Conservation (phyloP, 2,888 invertebrate genomes). For the Lucinisca nassula region DNA sequence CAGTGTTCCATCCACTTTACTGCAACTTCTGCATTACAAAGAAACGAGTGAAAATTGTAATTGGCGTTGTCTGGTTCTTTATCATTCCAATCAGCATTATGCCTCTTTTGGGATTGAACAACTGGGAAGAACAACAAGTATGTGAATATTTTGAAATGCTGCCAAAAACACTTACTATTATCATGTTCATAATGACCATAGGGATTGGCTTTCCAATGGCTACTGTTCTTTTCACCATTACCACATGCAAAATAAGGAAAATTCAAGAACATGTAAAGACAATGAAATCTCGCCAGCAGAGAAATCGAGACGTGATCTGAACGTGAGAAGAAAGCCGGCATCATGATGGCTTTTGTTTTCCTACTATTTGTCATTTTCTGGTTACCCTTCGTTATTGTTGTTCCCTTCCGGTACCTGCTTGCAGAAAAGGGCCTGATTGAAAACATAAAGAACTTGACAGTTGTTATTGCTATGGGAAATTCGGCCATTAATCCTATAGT, state of each 20-base stretch:
- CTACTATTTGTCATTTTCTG: conserved; percentile 63
- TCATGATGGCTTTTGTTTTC: conserved; percentile 56
- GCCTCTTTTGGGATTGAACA: not conserved
- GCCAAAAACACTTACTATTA: not conserved
- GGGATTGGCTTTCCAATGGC: not conserved
- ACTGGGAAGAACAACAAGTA: not conserved
- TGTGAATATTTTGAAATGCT: not conserved
- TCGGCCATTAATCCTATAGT: conserved; percentile 60
- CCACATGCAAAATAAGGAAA: not conserved
- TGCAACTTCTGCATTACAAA: conserved; percentile 60
- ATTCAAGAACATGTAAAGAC: not conserved
- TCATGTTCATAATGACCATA: not conserved
- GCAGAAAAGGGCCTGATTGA: conserved; percentile 43
- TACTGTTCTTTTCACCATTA: not conserved
- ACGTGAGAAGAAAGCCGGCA: conserved; percentile 50
- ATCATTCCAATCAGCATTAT: conserved; percentile 41
- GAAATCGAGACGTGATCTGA: conserved; percentile 1
- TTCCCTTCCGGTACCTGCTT: conserved; percentile 47
- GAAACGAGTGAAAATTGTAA: conserved; percentile 42
- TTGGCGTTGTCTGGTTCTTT: conserved; percentile 66
- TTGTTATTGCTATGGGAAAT: conserved; percentile 57
- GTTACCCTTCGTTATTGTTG: conserved; percentile 50
- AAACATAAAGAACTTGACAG: conserved; percentile 46
- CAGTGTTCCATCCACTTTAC: conserved; percentile 68
- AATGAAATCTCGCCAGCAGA: not conserved